Conservation (phyloP, 1,140 invertebrate genomes). For the Bombus consobrinus region DNA sequence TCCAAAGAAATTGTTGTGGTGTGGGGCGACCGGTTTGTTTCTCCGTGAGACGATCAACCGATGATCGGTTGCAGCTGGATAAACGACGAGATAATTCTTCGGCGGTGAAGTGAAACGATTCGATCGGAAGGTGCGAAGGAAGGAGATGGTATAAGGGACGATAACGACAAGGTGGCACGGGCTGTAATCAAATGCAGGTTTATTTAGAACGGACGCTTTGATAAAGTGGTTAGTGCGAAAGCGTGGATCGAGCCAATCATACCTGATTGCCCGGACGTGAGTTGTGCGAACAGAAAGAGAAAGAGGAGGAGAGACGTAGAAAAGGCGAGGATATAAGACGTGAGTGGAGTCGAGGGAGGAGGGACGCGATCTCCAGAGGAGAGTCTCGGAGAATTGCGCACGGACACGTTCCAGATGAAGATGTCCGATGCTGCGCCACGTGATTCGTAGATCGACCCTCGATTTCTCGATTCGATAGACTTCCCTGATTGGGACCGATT, state of each 20-base stretch:
- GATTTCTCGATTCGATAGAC: conserved; percentile 41
- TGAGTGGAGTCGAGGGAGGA: background rate
- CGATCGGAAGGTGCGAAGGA: conserved; percentile 61
- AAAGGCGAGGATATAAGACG: conserved; percentile 12
- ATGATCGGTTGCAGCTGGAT: conserved; percentile 40
- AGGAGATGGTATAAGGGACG: conserved; percentile 70
- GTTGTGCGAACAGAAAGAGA: conserved; percentile 64
- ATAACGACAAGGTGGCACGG: conserved; percentile 72
- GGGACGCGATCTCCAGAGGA: background rate
- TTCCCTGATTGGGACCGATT: background rate
- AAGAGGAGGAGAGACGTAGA: conserved; percentile 39
- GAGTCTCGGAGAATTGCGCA: conserved; percentile 22
- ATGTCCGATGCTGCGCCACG: conserved; percentile 63
- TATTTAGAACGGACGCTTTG: conserved; percentile 78
- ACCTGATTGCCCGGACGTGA: conserved; percentile 81
- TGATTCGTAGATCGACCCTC: conserved; percentile 62
- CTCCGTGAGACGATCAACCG: background rate
- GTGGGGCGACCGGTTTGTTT: background rate
- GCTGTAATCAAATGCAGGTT: conserved; percentile 78
- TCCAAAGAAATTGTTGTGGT: background rate
- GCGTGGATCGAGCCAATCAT: conserved; percentile 80
- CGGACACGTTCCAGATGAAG: conserved; percentile 59
- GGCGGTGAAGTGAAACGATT: conserved; percentile 45
- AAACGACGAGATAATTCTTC: conserved; percentile 57
- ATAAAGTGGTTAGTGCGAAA: conserved; percentile 81